Base-by-base conservation (phyloP, 2,797 vertebrate genomes). In the Leptoclinus maculatus region DNA sequence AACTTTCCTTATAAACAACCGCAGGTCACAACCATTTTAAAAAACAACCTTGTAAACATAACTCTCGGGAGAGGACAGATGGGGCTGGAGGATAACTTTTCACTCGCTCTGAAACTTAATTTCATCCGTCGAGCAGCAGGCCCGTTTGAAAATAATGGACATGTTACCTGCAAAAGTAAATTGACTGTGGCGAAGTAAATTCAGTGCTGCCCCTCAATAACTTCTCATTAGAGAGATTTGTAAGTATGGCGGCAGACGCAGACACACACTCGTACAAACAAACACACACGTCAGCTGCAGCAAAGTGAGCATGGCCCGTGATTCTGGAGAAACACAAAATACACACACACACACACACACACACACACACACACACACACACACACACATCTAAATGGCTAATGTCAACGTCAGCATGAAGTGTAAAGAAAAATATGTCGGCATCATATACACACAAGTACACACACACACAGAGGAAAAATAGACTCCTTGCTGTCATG, bases 341-440 rank as follows among this genome's bases (percentile, higher is more conserved):
- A 91, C 80, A 87, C 89, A 92, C 93, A 92, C 86, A 94, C 84
- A 94, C 83, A 34, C 32, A 32, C 32, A 88, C 87, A 94, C 84
- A 94, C 83, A 27, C 27, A 27, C 27, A 27, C 27, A 27, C 86
- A 94, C 84, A 94, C 83, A 29, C 29, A 29, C 29, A 88, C 87
- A 94, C 84, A 94, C 83, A 84, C 69, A 67, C 71, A 80, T 83
- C 71, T 86, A 89, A 93, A 91, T 91, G 92, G 84, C 78, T 83
- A 87, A 88, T 83, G 89, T 92, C 87, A 90, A 86, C 89, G 88
- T 94, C 89, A 86, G 84, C 71, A 66, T 84, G 74, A 87, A 91
- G 89, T 87, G 89, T 87, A 87, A 91, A 89, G 87, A 88, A 83
- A 88, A 87, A 83, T 84, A 87, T 88, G 87, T 92, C 89, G 78